These are phyloP conservation scores for Chaenocephalus aceratus DNA, from an alignment of 2,113 vertebrate genomes.

Conservation along the genomic window DNA sequence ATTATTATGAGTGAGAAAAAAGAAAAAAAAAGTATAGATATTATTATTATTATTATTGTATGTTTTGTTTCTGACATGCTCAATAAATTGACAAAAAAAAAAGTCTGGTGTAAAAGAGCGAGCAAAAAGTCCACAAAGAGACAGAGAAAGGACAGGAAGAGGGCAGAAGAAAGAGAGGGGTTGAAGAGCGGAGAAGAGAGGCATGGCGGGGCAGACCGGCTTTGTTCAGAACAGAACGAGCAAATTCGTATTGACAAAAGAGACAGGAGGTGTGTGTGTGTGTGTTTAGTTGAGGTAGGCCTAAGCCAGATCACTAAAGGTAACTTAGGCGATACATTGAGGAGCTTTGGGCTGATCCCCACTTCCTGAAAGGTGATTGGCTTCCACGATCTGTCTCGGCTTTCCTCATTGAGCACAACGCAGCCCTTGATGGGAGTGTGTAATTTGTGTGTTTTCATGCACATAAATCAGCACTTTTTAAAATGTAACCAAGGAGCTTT, in stretches of 20 bases:
- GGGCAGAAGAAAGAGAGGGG: conserved; percentile 27
- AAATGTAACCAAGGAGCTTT: conserved; percentile 26
- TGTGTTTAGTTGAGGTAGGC: conserved; percentile 4
- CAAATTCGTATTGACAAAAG: conserved; percentile 53
- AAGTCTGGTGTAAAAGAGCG: conserved; percentile 21
- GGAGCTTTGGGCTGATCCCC: conserved; percentile 61
- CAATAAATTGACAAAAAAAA: no score
- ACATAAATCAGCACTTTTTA: conserved; percentile 3
- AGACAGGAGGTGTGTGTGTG: conserved; percentile 32
- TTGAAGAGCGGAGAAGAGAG: conserved; percentile 28
- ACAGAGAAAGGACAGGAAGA: conserved; percentile 60
- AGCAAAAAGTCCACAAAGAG: conserved; percentile 34
- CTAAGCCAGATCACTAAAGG: conserved; percentile 41
- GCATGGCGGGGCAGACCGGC: conserved; percentile 28
- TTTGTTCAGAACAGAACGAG: conserved; percentile 66
- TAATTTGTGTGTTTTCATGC: not conserved
- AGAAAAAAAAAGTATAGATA: no score
- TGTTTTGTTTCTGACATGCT: no score
- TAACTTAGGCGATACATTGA: conserved; percentile 54
- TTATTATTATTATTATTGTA: no score
- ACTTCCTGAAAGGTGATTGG: conserved; percentile 66
- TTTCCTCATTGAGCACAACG: conserved; percentile 22
- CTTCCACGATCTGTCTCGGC: conserved; percentile 42
- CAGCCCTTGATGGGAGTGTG: not conserved
- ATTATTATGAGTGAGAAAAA: no score